phyloP scores from a whole-genome alignment of 2,888 invertebrate species.

The Lasioglossum vierecki region DNA sequence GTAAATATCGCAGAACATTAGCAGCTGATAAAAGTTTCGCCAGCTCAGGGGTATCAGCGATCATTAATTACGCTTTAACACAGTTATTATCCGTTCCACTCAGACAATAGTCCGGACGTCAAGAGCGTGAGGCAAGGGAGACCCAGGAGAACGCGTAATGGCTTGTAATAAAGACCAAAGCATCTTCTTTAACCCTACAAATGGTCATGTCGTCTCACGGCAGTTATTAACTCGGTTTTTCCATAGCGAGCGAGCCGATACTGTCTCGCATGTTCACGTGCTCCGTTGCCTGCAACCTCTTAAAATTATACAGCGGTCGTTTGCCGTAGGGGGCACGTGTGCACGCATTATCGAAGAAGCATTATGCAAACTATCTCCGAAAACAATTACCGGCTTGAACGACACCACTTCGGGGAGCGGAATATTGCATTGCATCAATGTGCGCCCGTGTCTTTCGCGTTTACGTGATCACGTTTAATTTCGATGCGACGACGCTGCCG shows the following conservation, averaged over 20 bases:
- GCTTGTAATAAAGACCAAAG: constrained; percentile 49
- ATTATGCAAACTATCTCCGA: constrained; percentile 72
- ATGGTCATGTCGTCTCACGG: constrained; percentile 52
- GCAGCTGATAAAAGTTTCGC: not conserved
- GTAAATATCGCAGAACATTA: not conserved
- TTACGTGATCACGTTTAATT: constrained; percentile 50
- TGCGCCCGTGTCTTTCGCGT: constrained; percentile 25
- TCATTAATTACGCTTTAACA: constrained; percentile 2
- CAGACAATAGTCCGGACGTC: not conserved
- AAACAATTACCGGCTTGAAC: constrained; percentile 53
- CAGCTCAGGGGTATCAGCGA: not conserved
- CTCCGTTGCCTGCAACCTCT: constrained; percentile 45
- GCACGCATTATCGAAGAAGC: constrained; percentile 76
- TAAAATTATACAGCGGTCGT: constrained; percentile 65
- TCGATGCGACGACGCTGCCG: not conserved
- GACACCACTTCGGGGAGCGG: constrained; percentile 9
- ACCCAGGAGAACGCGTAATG: not conserved
- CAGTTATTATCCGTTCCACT: constrained; percentile 4
- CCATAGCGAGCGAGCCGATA: constrained; percentile 16
- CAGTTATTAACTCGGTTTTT: constrained; percentile 64
- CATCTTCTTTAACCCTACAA: constrained; percentile 48
- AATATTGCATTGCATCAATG: constrained; percentile 10
- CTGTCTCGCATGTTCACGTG: constrained; percentile 43
- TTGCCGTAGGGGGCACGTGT: constrained; percentile 60
- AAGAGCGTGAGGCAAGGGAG: not conserved